phyloP scores from a whole-genome alignment of 2,888 invertebrate species.

The Mimas tiliae region DNA sequence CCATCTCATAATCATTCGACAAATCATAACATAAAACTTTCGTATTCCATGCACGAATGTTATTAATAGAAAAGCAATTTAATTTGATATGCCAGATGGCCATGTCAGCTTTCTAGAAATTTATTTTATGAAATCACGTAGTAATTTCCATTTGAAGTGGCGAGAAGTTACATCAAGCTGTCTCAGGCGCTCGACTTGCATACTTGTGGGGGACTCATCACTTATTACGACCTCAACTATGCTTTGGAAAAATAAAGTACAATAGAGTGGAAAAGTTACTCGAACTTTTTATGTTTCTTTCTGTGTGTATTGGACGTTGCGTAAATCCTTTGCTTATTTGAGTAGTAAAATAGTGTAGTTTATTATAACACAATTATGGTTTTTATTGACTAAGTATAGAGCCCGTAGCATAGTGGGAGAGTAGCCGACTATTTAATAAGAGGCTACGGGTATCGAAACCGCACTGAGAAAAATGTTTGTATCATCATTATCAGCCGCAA shows the following conservation, averaged over 20 bases:
- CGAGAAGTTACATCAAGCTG: slow-evolving; percentile 43
- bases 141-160: slow-evolving; percentile 42
- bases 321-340: no score
- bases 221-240: slow-evolving; percentile 51
- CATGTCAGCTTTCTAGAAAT: slow-evolving; percentile 30
- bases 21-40: slow-evolving; percentile 6
- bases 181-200: slow-evolving; percentile 36
- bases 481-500: no score
- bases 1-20: not conserved
- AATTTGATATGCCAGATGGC: slow-evolving; percentile 21
- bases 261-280: slow-evolving; percentile 37
- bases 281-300: slow-evolving; percentile 31
- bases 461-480: no score
- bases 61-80: slow-evolving; percentile 26
- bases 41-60: slow-evolving; percentile 16
- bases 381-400: no score
- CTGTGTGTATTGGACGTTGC: not conserved
- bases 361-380: no score
- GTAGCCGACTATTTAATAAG: no score
- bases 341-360: no score
- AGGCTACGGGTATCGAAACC: no score
- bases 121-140: slow-evolving; percentile 34
- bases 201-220: slow-evolving; percentile 50
- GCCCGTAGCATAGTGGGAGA: no score
- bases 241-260: slow-evolving; percentile 47